Percentiles rank a stretch among this genome's conserved stretches.
Conservation (phyloP, 1,140 invertebrate genomes). For the Contarinia nasturtii region DNA sequence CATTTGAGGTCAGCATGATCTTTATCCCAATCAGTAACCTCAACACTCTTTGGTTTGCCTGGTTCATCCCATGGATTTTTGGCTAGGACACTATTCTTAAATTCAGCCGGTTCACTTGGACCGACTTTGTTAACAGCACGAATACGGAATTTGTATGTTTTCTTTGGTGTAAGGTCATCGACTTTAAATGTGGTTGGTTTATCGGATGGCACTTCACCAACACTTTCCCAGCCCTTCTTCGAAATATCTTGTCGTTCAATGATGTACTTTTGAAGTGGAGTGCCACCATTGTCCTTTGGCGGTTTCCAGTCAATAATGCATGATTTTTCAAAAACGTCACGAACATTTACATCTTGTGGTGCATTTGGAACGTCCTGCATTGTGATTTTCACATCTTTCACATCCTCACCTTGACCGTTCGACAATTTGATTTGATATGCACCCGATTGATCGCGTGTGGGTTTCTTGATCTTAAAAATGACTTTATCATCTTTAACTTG, state of each 20-base stretch:
- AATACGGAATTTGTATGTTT: constrained; percentile 89
- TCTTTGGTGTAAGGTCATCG: constrained; percentile 68
- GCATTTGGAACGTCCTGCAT: constrained; percentile 81
- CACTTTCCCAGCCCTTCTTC: constrained; percentile 72
- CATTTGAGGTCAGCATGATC: constrained; percentile 87
- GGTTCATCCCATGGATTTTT: constrained; percentile 98
- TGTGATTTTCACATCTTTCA: constrained; percentile 61
- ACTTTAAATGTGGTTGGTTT: constrained; percentile 59
- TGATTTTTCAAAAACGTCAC: constrained; percentile 81
- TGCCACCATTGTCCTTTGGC: constrained; percentile 83
- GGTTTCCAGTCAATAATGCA: constrained; percentile 84
- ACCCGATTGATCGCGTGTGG: constrained; percentile 56
- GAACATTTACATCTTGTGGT: constrained; percentile 76
- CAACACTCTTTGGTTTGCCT: constrained; percentile 73
- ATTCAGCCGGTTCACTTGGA: constrained; percentile 69
- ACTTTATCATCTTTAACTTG: constrained; percentile 76
- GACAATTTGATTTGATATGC: constrained; percentile 70
- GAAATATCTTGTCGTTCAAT: constrained; percentile 88
- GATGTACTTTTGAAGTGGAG: constrained; percentile 76
- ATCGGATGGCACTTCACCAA: constrained; percentile 48
- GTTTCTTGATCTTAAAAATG: constrained; percentile 78
- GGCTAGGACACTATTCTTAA: constrained; percentile 70
- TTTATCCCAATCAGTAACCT: constrained; percentile 89
- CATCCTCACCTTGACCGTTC: constrained; percentile 74
- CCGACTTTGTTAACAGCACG: constrained; percentile 83